Evolutionary conservation across 1,140 invertebrate species (phyloP), one percentile per base, ranked within the genome.

Genomic region (Eulimnadia texana): DNA sequence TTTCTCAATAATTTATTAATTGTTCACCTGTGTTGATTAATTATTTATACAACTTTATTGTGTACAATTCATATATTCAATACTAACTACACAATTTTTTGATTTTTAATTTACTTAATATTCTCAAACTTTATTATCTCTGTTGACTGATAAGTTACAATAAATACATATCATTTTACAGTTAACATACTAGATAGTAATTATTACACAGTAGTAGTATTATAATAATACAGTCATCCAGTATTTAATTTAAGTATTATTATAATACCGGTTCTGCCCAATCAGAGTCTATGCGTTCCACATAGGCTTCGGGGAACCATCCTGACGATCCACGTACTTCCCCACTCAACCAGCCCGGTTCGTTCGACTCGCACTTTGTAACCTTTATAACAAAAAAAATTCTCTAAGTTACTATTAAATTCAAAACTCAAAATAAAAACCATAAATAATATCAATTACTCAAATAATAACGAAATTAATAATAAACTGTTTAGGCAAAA

Each of bases 241-340:
- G n/a, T 42, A 16, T 6, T 42, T 42, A 42, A 9, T 16, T 42
- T 16, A 16, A 42, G 33, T 42, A 42, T 6, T 42, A n/a, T n/a
- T n/a, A n/a, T n/a, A n/a, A n/a, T 42, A 42, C 33, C 6, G 54
- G 10, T 29, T 57, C 55, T n/a, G 55, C 13, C n/a, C 59, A 63
- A 16, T 69, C 64, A 51, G 67, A 67, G 59, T 73, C 71, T n/a
- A 92, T 72, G 27, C 82, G 81, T 70, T 96, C 90, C 13, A 93
- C 93, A 73, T 98, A 98, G 3, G 90, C 90, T 73, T 96, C 90
- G 2, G 96, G 95, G 76, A 98, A 98, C 91, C 93, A 98, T n/a
- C 95, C 94, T 3, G 83, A 85, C 64, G 86, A 82, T 22, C 88
- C 89, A 68, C 87, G 79, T 27, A 92, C 81, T 70, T 92, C 88